Conservation (phyloP, 2,797 vertebrate species). For the Cirrhinus mrigala region DNA sequence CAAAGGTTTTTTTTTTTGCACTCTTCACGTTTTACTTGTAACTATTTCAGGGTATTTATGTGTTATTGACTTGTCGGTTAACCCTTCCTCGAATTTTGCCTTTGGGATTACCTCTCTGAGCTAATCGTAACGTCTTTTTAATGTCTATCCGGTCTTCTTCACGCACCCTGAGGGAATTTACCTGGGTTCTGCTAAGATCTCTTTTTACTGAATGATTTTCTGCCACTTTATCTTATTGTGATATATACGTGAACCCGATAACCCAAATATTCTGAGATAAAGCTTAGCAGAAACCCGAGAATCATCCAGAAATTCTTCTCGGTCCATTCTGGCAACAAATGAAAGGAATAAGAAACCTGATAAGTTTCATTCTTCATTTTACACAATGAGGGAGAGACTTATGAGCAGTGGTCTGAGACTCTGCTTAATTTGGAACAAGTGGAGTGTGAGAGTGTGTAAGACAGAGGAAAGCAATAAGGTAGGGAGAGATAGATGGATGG, state of each 20-base stretch:
- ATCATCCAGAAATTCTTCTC: conserved; percentile 62
- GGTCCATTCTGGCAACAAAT: conserved; percentile 66
- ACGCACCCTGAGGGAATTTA: conserved; percentile 66
- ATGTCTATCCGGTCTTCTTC: conserved; percentile 53
- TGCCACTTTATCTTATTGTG: conserved; percentile 64
- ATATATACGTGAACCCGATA: conserved; percentile 68
- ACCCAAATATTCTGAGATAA: conserved; percentile 67
- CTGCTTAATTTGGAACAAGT: conserved; percentile 56
- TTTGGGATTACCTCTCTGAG: conserved; percentile 59
- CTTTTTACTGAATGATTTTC: conserved; percentile 53
- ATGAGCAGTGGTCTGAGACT: conserved; percentile 52
- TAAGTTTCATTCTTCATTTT: conserved; percentile 69
- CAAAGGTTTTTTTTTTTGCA: conserved; percentile 53
- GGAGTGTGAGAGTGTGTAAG: conserved; percentile 50
- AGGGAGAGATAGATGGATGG: conserved; percentile 39
- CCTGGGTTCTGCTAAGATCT: conserved; percentile 59
- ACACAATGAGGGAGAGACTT: conserved; percentile 61
- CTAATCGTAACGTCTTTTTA: conserved; percentile 36
- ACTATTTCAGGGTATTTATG: conserved; percentile 60
- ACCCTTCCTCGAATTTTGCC: conserved; percentile 60
- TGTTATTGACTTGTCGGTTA: conserved; percentile 62
- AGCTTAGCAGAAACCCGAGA: conserved; percentile 61
- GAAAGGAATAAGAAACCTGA: conserved; percentile 70
- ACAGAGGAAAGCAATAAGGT: conserved; percentile 47
- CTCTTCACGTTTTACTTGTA: conserved; percentile 44